These are phyloP conservation scores for Hyppa rectilinea DNA, from an alignment of 2,888 invertebrate genomes.

Conservation along the genomic window DNA sequence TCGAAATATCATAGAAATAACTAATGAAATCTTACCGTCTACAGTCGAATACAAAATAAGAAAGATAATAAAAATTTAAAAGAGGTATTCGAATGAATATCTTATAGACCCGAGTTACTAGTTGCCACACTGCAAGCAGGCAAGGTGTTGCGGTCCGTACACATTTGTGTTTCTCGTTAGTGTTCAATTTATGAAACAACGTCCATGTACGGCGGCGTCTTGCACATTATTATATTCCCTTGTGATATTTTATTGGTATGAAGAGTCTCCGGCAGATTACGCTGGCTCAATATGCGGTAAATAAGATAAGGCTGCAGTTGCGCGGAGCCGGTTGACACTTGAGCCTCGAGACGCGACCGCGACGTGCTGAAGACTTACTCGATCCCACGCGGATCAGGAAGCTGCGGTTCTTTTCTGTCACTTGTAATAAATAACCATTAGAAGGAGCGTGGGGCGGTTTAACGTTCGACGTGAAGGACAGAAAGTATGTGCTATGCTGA, in stretches of 20 bases:
- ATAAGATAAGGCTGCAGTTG: slow-evolving; percentile 80
- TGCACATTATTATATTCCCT: slow-evolving; percentile 29
- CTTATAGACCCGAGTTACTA: slow-evolving; percentile 71
- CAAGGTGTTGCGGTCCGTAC: slow-evolving; percentile 29
- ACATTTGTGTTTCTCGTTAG: slow-evolving; percentile 55
- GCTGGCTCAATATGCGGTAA: slow-evolving; percentile 71
- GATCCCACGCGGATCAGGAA: slow-evolving; percentile 83
- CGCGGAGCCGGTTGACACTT: slow-evolving; percentile 84
- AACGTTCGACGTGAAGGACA: slow-evolving; percentile 66
- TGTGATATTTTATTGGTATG: slow-evolving; percentile 59
- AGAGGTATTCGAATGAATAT: slow-evolving; percentile 75
- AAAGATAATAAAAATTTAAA: slow-evolving; percentile 76
- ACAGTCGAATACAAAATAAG: slow-evolving; percentile 59
- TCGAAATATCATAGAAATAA: slow-evolving; percentile 61
- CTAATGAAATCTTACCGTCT: slow-evolving; percentile 43
- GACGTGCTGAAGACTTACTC: slow-evolving; percentile 75
- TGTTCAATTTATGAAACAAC: slow-evolving; percentile 51
- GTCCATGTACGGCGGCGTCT: slow-evolving; percentile 14
- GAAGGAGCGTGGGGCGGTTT: slow-evolving; percentile 68
- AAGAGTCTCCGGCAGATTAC: slow-evolving; percentile 68
- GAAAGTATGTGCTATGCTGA: slow-evolving; percentile 70
- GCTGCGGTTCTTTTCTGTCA: slow-evolving; percentile 80
- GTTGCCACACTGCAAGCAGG: slow-evolving; percentile 53
- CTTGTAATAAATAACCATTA: slow-evolving; percentile 76
- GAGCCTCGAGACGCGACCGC: slow-evolving; percentile 76